phyloP scores from a whole-genome alignment of 2,113 vertebrate species.

The Etheostoma spectabile region DNA sequence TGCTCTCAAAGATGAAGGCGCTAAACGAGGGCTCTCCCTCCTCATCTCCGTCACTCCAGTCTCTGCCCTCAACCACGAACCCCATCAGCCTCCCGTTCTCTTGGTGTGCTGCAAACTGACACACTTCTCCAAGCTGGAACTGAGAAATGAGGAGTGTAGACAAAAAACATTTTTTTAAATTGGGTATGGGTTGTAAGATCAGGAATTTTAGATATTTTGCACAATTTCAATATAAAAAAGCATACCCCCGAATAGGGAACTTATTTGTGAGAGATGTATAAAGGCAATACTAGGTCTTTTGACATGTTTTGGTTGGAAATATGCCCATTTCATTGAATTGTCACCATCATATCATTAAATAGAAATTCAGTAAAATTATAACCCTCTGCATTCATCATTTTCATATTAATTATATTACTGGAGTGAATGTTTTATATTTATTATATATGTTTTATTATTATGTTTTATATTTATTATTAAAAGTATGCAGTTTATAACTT shows the following conservation, averaged over 20 bases:
- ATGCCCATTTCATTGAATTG: background rate
- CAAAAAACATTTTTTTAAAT: background rate
- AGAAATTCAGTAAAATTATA: too few relatives aligned
- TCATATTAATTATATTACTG: too few relatives aligned
- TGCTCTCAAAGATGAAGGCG: constrained; percentile 95
- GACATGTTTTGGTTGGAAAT: background rate
- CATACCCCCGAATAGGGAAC: background rate
- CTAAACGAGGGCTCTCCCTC: constrained; percentile 87
- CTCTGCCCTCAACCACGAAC: constrained; percentile 88
- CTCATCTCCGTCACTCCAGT: constrained; percentile 80
- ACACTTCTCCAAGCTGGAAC: constrained; percentile 92
- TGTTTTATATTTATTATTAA: too few relatives aligned
- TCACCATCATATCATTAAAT: background rate
- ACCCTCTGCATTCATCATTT: too few relatives aligned
- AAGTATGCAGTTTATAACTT: too few relatives aligned
- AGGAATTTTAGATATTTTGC: too few relatives aligned
- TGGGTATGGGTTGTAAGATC: background rate
- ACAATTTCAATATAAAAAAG: too few relatives aligned
- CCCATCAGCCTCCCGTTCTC: constrained; percentile 95
- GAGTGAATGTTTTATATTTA: too few relatives aligned
- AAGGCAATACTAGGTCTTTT: background rate
- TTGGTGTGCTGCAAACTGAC: constrained; percentile 94
- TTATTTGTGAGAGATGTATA: too few relatives aligned
- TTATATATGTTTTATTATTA: too few relatives aligned
- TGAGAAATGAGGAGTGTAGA: constrained; percentile 60